Conservation (phyloP, 1,140 invertebrate species). For the Argopecten irradians region DNA sequence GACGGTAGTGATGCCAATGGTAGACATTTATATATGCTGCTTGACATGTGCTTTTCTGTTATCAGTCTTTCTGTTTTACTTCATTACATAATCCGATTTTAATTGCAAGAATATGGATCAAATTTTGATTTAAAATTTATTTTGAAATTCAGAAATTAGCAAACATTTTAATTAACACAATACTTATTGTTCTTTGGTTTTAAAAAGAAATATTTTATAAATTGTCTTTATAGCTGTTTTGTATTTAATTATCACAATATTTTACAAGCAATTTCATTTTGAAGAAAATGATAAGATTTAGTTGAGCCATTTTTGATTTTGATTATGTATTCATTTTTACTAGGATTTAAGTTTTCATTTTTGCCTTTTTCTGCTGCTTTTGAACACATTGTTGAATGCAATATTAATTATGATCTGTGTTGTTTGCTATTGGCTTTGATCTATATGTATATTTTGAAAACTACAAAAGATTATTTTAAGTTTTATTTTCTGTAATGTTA, state of each 20-base stretch:
- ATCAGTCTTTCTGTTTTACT: background rate
- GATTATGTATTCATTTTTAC: background rate
- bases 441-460: background rate
- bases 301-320: background rate
- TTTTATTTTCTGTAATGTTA: background rate
- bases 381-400: background rate
- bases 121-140: too few relatives aligned
- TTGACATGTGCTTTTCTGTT: constrained; percentile 9
- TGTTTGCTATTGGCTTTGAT: background rate
- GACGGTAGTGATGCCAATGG: background rate
- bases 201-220: background rate
- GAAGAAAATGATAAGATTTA: background rate
- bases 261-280: background rate
- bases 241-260: background rate
- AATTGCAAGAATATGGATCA: too few relatives aligned
- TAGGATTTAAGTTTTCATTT: background rate
- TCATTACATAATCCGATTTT: too few relatives aligned
- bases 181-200: background rate
- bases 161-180: too few relatives aligned
- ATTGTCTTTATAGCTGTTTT: background rate
- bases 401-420: constrained; percentile 1
- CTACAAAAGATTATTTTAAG: background rate
- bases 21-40: background rate
- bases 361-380: background rate
- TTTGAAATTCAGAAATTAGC: too few relatives aligned